Evolutionary conservation across 2,797 vertebrate genomes (phyloP).

Genomic region (Tenualosa ilisha): DNA sequence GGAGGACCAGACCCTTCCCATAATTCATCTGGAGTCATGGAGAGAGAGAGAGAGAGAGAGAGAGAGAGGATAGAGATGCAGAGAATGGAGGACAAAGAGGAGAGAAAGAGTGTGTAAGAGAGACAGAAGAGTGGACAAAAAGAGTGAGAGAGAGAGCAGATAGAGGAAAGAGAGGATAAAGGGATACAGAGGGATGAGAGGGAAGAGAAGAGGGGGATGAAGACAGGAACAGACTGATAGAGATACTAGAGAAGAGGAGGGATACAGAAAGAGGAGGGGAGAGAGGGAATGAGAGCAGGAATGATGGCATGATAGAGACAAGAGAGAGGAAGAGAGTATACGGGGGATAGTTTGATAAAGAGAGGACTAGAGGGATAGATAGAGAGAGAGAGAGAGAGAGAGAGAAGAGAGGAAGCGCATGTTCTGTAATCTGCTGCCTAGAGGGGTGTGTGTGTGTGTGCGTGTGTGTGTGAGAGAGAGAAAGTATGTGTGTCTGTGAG

Average conservation of each 20-base stretch:
- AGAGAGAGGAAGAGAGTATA: no score
- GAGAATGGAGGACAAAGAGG: not conserved
- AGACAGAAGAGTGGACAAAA: not conserved
- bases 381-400: not conserved
- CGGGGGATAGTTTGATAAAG: no score
- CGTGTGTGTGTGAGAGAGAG: not conserved
- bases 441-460: not conserved
- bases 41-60: constrained; percentile 5
- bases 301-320: no score
- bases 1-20: constrained; percentile 33
- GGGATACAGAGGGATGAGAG: not conserved
- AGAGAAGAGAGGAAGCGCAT: not conserved
- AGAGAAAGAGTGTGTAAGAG: not conserved
- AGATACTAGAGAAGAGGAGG: no score
- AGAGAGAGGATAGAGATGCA: constrained; percentile 6
- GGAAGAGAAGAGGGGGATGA: not conserved
- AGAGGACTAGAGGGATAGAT: not conserved
- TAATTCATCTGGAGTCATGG: not conserved
- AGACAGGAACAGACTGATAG: no score
- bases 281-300: no score
- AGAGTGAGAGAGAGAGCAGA: not conserved
- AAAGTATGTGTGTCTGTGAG: not conserved
- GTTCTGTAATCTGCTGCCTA: no score
- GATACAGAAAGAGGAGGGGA: no score
- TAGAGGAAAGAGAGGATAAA: constrained; percentile 24